These are phyloP conservation scores for Vespertilio murinus DNA, from an alignment of 2,797 vertebrate genomes.

Conservation along the genomic window DNA sequence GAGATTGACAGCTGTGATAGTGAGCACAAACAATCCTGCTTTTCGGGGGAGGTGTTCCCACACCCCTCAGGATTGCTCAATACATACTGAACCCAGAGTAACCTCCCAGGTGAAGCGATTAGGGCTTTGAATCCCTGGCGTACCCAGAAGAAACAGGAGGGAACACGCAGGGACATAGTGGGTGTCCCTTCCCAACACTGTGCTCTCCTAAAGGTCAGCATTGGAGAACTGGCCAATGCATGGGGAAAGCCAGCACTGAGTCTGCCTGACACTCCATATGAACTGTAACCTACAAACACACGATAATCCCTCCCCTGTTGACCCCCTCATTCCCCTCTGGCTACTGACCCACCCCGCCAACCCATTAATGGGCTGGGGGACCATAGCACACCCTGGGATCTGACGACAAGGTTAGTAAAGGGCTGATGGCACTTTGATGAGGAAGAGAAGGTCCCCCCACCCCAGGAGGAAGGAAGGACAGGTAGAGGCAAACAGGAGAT, in stretches of 20 bases:
- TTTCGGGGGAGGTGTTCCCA: not conserved
- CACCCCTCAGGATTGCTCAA: not conserved
- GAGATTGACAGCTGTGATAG: not conserved
- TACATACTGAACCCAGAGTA: not conserved
- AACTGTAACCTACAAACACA: not conserved
- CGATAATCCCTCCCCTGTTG: not conserved
- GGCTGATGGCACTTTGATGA: not conserved
- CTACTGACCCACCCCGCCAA: not conserved
- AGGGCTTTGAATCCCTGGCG: not conserved
- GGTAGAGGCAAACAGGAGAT: not conserved
- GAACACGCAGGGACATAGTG: not conserved
- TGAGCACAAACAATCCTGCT: not conserved
- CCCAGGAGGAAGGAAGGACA: not conserved
- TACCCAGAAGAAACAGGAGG: not conserved
- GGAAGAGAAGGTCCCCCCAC: not conserved
- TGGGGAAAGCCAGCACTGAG: not conserved
- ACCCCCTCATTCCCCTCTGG: not conserved
- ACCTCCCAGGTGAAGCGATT: not conserved
- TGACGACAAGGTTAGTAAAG: not conserved
- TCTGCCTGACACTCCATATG: not conserved
- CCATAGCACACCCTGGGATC: not conserved
- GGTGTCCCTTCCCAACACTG: not conserved
- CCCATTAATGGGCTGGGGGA: not conserved
- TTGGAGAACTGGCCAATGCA: not conserved
- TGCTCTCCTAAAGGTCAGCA: not conserved